These are phyloP conservation scores for Telmatochromis sp. DNA, from an alignment of 2,113 vertebrate genomes.

Conservation along the genomic window DNA sequence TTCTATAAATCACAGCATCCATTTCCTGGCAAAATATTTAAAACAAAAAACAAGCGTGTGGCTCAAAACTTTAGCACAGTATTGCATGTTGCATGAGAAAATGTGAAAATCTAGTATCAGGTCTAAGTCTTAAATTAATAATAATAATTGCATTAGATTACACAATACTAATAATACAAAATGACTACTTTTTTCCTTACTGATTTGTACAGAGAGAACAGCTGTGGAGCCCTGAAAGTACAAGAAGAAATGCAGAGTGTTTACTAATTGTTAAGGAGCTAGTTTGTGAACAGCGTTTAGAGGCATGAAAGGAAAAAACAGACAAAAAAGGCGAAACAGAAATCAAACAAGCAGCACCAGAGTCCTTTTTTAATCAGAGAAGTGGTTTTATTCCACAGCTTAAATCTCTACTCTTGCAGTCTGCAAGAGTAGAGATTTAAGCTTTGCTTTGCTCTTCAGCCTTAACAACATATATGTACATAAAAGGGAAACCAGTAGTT, in stretches of 20 bases:
- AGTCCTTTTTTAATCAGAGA: slow-evolving; percentile 38
- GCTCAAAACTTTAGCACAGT: not conserved
- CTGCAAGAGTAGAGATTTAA: not conserved
- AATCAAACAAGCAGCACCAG: slow-evolving; percentile 57
- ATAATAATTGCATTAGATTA: not conserved
- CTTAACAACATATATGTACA: slow-evolving; percentile 36
- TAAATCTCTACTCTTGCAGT: slow-evolving; percentile 46
- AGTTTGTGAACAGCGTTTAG: slow-evolving; percentile 23
- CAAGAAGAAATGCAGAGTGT: slow-evolving; percentile 15
- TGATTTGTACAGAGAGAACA: not conserved
- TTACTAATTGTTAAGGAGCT: slow-evolving; percentile 16
- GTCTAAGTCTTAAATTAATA: not conserved
- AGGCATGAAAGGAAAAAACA: slow-evolving; percentile 33
- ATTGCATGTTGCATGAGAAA: not conserved
- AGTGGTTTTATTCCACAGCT: slow-evolving; percentile 67
- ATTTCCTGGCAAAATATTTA: not conserved
- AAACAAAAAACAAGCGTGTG: not conserved
- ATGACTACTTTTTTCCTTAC: not conserved
- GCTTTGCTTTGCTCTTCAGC: slow-evolving; percentile 5
- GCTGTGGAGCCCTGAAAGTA: slow-evolving; percentile 15
- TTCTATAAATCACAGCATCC: not conserved
- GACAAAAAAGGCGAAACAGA: slow-evolving; percentile 27
- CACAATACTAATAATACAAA: not conserved
- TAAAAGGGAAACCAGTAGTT: not conserved
- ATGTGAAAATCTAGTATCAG: not conserved